A percentile compares a stretch with the other conserved stretches of the same genome.
Evolutionary conservation across 1,140 invertebrate species (phyloP).

Genomic region (Aphis gossypii): DNA sequence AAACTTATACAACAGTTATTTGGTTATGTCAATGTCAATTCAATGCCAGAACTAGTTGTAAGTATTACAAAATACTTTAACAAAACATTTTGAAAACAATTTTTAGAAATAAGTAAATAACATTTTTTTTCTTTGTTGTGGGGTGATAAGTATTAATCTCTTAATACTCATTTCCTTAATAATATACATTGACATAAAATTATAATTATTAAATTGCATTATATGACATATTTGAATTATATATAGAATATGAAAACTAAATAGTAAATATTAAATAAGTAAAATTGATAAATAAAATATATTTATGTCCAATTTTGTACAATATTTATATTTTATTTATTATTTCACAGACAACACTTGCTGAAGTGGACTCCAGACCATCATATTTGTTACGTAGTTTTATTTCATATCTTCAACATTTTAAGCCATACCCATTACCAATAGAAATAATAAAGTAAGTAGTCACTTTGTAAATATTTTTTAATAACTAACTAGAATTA

Average conservation of each 20-base stretch:
- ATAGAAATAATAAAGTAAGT: slow-evolving; percentile 84
- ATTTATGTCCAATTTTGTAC: not conserved
- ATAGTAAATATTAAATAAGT: not conserved
- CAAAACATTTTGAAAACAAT: no score
- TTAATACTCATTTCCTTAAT: not conserved
- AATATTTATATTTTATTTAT: not conserved
- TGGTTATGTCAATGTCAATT: slow-evolving; percentile 70
- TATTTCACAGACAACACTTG: slow-evolving; percentile 74
- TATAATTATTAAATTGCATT: not conserved
- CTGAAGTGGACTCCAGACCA: slow-evolving; percentile 77
- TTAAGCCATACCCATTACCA: slow-evolving; percentile 79
- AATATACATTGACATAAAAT: not conserved
- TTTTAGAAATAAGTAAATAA: no score
- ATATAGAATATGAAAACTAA: not conserved
- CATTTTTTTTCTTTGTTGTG: no score
- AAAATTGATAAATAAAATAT: not conserved
- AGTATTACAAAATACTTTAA: slow-evolving; percentile 61
- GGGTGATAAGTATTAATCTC: no score
- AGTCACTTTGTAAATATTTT: not conserved
- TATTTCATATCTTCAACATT: slow-evolving; percentile 83
- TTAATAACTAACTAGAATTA: not conserved
- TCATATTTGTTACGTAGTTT: slow-evolving; percentile 83
- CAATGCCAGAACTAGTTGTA: slow-evolving; percentile 74
- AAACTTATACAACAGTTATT: slow-evolving; percentile 79
- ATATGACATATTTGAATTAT: not conserved